These are phyloP conservation scores for Sipha flava DNA, from an alignment of 1,140 invertebrate species.

Conservation along the genomic window DNA sequence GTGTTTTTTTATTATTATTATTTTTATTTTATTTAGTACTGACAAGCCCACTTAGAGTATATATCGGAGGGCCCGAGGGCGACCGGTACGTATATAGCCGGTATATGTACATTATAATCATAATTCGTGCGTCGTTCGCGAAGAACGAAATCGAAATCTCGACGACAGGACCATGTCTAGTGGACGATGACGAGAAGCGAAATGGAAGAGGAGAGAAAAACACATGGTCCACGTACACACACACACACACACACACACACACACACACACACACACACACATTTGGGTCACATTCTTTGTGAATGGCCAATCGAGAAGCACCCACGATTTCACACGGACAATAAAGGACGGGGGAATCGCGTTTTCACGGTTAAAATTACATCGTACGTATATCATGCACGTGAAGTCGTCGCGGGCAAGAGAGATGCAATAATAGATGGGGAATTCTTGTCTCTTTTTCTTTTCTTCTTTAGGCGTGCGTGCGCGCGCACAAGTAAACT, in stretches of 20 bases:
- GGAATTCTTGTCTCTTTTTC: not conserved
- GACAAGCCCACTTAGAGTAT: constrained; percentile 15
- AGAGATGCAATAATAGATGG: too few relatives aligned
- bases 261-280: not conserved
- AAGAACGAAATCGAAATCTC: constrained; percentile 17
- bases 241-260: not conserved
- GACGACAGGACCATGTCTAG: not conserved
- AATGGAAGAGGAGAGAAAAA: not conserved
- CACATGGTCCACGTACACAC: not conserved
- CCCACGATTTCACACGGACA: constrained; percentile 17
- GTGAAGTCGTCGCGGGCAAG: not conserved
- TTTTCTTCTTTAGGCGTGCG: not conserved
- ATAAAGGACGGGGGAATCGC: not conserved
- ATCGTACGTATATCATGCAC: not conserved
- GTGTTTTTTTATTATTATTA: constrained; percentile 12
- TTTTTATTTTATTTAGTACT: constrained; percentile 21
- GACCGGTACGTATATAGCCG: not conserved
- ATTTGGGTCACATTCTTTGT: constrained; percentile 3
- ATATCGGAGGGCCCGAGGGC: not conserved
- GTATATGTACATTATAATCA: not conserved
- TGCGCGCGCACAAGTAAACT: not conserved
- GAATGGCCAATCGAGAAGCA: not conserved
- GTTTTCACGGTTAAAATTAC: constrained; percentile 1
- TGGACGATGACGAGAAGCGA: not conserved
- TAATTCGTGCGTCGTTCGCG: not conserved